Percentiles rank a stretch among this genome's conserved stretches.
phyloP scores from a whole-genome alignment of 2,797 vertebrate genomes.

The Allobates femoralis region DNA sequence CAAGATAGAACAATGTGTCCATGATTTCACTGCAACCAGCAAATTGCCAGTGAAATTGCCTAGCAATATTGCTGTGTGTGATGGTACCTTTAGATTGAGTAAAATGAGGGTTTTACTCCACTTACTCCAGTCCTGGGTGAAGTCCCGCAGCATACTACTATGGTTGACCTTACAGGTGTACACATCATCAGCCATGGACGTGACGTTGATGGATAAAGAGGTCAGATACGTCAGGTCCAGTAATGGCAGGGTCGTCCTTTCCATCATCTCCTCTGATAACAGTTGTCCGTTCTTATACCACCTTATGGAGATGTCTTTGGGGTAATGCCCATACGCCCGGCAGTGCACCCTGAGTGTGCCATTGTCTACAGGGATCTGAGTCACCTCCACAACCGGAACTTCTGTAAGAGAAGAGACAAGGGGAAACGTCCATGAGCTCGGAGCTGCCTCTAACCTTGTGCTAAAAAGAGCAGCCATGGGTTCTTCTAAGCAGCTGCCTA shows the following conservation, averaged over 20 bases:
- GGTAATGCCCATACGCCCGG: constrained; percentile 40
- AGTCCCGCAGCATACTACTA: not conserved
- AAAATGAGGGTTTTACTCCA: not conserved
- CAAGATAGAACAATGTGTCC: too few relatives aligned
- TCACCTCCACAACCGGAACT: not conserved
- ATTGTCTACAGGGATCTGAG: not conserved
- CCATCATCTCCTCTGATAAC: not conserved
- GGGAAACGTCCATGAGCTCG: too few relatives aligned
- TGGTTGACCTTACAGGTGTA: constrained; percentile 43
- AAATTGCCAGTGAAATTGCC: too few relatives aligned
- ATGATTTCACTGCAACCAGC: too few relatives aligned
- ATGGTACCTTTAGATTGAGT: too few relatives aligned
- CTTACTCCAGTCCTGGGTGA: not conserved
- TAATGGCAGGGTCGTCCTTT: constrained; percentile 7
- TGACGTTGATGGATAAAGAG: not conserved
- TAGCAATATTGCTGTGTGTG: too few relatives aligned
- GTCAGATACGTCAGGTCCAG: constrained; percentile 23
- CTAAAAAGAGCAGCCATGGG: too few relatives aligned
- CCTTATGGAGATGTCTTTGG: constrained; percentile 24
- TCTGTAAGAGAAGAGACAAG: not conserved
- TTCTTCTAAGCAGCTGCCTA: too few relatives aligned
- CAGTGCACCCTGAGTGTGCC: not conserved
- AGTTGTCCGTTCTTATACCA: constrained; percentile 38
- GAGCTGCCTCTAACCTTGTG: too few relatives aligned
- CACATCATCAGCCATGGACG: not conserved